Base-by-base conservation (phyloP, 2,888 invertebrate species). In the Amphipoea lucens region DNA sequence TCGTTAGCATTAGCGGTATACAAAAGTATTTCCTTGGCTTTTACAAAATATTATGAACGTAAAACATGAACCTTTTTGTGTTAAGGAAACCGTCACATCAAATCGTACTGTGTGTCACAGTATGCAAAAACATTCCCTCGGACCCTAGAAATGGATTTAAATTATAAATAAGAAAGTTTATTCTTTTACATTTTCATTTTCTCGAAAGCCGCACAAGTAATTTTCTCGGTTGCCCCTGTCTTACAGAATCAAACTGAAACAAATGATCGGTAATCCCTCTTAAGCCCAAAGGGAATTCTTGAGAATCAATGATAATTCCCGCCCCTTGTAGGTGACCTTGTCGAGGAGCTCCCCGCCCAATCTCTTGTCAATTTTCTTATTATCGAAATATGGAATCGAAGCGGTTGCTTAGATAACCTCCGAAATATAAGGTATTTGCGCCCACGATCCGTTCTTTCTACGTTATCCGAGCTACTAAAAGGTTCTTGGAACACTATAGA, bases 361-460 rank as follows among this genome's bases (percentile, higher is more conserved):
- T 88, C 82, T 90, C 88, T 89, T 90, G 87, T 90, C 88, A 91
- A 92, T 92, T 91, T 92, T 91, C 90, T 88, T 91, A 91, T 91
- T 92, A 91, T 87, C 85, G 79, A 83, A 90, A 88, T 90, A 89
- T 87, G 84, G 89, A 90, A 88, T 86, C 79, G 82, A 78, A 89
- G 81, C 76, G 75, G 65, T 81, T 80, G 85, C 82, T 83, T 74
- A 66, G 73, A 85, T 82, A 84, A 84, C 78, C 75, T 84, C 74
- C 74, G 76, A 78, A 78, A 84, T 88, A 72, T 81, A 79, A 81
- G 45, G 83, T 87, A 86, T 88, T 86, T 81, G 74, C 65, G 70
- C 72, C 66, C 66, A 76, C 82, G 77, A 79, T 81, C 74, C 81
- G 67, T 87, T 78, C 85, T 81, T 88, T 86, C 77, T 85, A 71